Percentiles rank a stretch among this genome's conserved stretches.
Evolutionary conservation across 2,888 invertebrate genomes (phyloP).

Genomic region (Melitaea athalia): DNA sequence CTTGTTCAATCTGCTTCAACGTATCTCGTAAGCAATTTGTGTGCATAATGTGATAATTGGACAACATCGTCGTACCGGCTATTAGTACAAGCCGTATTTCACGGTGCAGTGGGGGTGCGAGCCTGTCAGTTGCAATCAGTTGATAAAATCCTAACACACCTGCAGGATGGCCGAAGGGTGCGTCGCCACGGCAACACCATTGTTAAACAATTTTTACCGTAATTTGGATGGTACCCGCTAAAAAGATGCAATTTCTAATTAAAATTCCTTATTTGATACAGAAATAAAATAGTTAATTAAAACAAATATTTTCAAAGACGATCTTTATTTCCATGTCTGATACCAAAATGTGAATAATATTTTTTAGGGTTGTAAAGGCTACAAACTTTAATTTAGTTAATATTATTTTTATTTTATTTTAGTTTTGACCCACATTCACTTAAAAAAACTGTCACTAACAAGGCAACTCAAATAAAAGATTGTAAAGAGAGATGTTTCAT

Average conservation of each 20-base stretch:
- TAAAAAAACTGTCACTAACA: too few relatives aligned
- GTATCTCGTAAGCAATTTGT: not conserved
- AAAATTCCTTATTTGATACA: not conserved
- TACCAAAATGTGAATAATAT: too few relatives aligned
- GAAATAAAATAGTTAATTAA: not conserved
- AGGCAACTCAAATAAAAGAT: too few relatives aligned
- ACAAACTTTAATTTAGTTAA: too few relatives aligned
- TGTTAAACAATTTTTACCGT: slow-evolving; percentile 69
- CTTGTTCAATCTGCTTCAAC: not conserved
- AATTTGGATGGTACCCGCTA: slow-evolving; percentile 36
- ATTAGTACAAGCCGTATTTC: slow-evolving; percentile 32
- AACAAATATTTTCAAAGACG: too few relatives aligned
- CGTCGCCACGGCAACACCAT: slow-evolving; percentile 61
- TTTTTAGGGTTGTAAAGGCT: too few relatives aligned
- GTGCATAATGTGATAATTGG: slow-evolving; percentile 28
- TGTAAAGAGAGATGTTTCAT: too few relatives aligned
- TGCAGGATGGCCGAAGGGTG: slow-evolving; percentile 57
- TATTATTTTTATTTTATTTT: too few relatives aligned
- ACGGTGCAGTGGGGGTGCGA: slow-evolving; percentile 24
- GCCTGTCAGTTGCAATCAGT: slow-evolving; percentile 70
- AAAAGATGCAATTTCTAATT: slow-evolving; percentile 14
- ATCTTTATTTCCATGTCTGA: too few relatives aligned
- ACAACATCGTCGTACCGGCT: slow-evolving; percentile 19
- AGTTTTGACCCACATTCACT: too few relatives aligned
- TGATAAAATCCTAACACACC: slow-evolving; percentile 78